phyloP scores from a whole-genome alignment of 2,113 vertebrate genomes.

The Lophotis ruficrista region DNA sequence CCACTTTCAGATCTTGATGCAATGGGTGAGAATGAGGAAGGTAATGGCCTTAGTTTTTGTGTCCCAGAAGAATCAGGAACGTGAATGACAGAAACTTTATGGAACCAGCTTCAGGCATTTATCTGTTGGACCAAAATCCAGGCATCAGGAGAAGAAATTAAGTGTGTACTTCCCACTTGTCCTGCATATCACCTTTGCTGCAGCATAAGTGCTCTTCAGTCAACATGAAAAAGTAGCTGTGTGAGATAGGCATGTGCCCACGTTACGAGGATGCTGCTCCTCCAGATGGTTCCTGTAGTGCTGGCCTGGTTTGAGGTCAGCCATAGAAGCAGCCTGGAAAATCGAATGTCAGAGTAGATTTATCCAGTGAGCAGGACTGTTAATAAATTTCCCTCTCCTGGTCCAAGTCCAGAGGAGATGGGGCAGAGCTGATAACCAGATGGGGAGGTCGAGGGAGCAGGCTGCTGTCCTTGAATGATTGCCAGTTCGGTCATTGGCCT shows the following conservation, averaged over 20 bases:
- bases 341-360: slow-evolving; percentile 8
- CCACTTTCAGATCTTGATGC: not conserved
- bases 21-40: not conserved
- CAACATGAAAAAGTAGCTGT: not conserved
- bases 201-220: not conserved
- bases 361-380: not conserved
- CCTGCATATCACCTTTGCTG: not conserved
- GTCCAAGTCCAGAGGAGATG: slow-evolving; percentile 20
- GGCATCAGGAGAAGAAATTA: not conserved
- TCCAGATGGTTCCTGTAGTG: not conserved
- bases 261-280: not conserved
- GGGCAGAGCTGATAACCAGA: slow-evolving; percentile 22
- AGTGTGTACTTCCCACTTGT: not conserved
- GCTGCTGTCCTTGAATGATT: slow-evolving; percentile 12
- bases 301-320: not conserved
- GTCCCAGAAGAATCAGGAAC: not conserved
- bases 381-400: slow-evolving; percentile 28
- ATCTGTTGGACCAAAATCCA: not conserved
- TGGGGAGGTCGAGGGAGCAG: not conserved
- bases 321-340: slow-evolving; percentile 5
- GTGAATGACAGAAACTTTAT: not conserved
- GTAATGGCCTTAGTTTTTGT: not conserved
- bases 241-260: not conserved
- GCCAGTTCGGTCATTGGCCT: not conserved
- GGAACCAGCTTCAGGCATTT: not conserved